Evolutionary conservation across 2,888 invertebrate species (phyloP).

Genomic region (Morpho achilles): DNA sequence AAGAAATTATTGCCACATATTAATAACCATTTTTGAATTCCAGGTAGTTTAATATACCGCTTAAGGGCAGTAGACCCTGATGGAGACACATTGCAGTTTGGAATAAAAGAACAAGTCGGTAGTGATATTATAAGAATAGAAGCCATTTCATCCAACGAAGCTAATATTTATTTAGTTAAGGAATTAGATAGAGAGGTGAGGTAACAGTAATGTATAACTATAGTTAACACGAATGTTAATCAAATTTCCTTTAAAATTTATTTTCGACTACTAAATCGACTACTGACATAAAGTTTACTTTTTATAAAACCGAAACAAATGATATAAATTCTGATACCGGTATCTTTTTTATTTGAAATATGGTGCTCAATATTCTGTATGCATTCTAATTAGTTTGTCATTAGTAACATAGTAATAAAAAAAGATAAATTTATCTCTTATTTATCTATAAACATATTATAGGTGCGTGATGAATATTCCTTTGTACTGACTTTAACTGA

Average conservation of each 20-base stretch:
- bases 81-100: slow-evolving; percentile 90
- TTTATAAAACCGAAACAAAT: too few relatives aligned
- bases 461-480: slow-evolving; percentile 93
- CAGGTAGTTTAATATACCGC: slow-evolving; percentile 90
- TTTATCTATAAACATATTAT: slow-evolving; percentile 33
- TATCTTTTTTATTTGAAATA: too few relatives aligned
- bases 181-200: slow-evolving; percentile 92
- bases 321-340: too few relatives aligned
- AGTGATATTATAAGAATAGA: slow-evolving; percentile 92
- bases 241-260: too few relatives aligned
- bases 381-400: too few relatives aligned
- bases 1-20: too few relatives aligned
- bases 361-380: too few relatives aligned
- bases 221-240: too few relatives aligned
- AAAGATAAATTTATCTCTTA: too few relatives aligned
- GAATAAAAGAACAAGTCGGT: slow-evolving; percentile 87
- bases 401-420: too few relatives aligned
- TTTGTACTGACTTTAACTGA: slow-evolving; percentile 93
- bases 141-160: slow-evolving; percentile 88
- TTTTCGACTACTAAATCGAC: too few relatives aligned
- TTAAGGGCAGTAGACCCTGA: slow-evolving; percentile 91
- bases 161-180: slow-evolving; percentile 92
- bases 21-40: slow-evolving; percentile 34
- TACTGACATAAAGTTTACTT: too few relatives aligned
- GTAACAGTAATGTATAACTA: not conserved